phyloP scores from a whole-genome alignment of 2,888 invertebrate species.

The Drosophila meridiana region DNA sequence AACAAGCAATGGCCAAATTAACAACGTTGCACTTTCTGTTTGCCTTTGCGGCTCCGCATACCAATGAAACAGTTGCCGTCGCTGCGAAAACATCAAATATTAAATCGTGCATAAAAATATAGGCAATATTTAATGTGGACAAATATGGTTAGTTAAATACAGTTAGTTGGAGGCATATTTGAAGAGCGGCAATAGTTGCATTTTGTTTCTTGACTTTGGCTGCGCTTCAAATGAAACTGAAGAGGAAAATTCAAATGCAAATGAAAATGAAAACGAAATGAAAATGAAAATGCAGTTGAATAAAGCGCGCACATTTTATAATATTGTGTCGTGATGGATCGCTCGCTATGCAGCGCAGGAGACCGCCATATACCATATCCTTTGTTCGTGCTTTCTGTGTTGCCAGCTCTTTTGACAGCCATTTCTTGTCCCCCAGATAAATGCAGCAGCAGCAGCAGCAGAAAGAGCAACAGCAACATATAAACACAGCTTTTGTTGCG shows the following conservation, averaged over 20 bases:
- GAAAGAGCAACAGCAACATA: constrained; percentile 24
- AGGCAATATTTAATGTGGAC: neutral
- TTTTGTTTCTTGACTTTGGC: neutral
- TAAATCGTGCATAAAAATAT: neutral
- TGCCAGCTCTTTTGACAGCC: constrained; percentile 39
- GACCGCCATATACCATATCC: constrained; percentile 5
- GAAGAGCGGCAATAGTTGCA: neutral
- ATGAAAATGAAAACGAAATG: neutral
- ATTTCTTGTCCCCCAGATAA: constrained; percentile 47
- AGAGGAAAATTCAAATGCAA: neutral
- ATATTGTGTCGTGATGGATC: constrained; percentile 40
- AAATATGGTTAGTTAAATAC: neutral
- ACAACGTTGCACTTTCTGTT: neutral
- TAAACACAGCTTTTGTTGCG: constrained; percentile 12
- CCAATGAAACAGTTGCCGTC: neutral
- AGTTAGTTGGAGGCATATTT: neutral
- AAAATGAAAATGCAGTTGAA: constrained; percentile 10
- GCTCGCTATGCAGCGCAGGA: constrained; percentile 3
- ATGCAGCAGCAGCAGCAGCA: constrained; percentile 36
- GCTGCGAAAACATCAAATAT: neutral
- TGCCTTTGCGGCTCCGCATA: neutral
- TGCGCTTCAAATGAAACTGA: neutral
- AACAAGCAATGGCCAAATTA: constrained; percentile 21
- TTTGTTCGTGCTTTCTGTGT: constrained; percentile 24
- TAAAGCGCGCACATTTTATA: constrained; percentile 29